These are phyloP conservation scores for Tenthredo notha DNA, from an alignment of 2,888 invertebrate genomes.

Conservation along the genomic window DNA sequence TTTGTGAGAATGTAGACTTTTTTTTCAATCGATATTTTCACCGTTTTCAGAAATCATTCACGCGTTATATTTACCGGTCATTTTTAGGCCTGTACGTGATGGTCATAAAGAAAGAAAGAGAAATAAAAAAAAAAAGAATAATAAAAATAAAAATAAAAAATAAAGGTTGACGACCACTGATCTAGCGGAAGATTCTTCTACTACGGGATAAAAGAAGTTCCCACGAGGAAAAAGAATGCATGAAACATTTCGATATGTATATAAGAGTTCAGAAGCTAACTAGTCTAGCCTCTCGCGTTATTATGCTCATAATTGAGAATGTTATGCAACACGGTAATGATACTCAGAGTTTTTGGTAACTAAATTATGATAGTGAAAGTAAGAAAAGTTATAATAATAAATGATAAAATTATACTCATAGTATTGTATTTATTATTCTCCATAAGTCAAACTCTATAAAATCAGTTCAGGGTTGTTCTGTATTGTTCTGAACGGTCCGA, in stretches of 20 bases:
- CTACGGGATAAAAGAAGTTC: slow-evolving; percentile 41
- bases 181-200: slow-evolving; percentile 39
- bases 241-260: slow-evolving; percentile 40
- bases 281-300: slow-evolving; percentile 1
- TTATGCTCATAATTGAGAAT: slow-evolving; percentile 29
- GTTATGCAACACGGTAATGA: slow-evolving; percentile 36
- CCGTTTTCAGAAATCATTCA: not conserved
- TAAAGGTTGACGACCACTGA: slow-evolving; percentile 31
- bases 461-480: not conserved
- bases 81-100: not conserved
- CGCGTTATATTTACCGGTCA: not conserved
- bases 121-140: not conserved
- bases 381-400: not conserved
- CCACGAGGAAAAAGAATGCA: slow-evolving; percentile 42
- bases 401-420: not conserved
- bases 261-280: slow-evolving; percentile 35
- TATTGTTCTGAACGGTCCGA: not conserved
- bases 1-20: not conserved
- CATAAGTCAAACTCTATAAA: not conserved
- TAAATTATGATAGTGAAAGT: not conserved
- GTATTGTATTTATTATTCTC: not conserved
- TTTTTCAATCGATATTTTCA: not conserved
- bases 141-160: not conserved
- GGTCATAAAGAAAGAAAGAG: not conserved
- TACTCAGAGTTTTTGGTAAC: slow-evolving; percentile 8